phyloP scores from a whole-genome alignment of 2,797 vertebrate species.

The Trichosurus vulpecula region DNA sequence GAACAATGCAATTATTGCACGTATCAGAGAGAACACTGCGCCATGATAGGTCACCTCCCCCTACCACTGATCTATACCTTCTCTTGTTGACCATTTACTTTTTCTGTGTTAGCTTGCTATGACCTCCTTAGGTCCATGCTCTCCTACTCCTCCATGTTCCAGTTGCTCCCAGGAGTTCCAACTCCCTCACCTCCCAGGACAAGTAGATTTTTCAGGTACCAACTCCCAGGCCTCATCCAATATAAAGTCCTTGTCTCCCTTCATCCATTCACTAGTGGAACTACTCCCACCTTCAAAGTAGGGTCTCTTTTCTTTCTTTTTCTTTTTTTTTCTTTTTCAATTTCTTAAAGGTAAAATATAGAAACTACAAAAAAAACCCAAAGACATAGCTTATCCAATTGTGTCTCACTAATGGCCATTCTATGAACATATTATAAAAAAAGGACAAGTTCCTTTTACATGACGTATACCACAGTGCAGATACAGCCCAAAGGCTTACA shows the following conservation, averaged over 20 bases:
- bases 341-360: slow-evolving; percentile 17
- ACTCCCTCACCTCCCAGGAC: too few relatives aligned
- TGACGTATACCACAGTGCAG: too few relatives aligned
- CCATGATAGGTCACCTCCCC: too few relatives aligned
- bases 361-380: background rate
- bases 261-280: background rate
- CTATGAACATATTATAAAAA: background rate
- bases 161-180: too few relatives aligned
- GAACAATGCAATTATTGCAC: too few relatives aligned
- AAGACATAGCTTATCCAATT: background rate
- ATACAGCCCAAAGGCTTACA: background rate
- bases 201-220: too few relatives aligned
- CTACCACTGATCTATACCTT: too few relatives aligned
- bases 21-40: too few relatives aligned
- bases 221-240: background rate
- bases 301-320: background rate
- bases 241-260: background rate
- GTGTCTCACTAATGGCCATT: background rate
- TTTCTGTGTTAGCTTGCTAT: too few relatives aligned
- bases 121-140: too few relatives aligned
- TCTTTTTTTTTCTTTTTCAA: background rate
- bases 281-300: background rate
- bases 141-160: too few relatives aligned
- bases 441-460: background rate
- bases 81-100: too few relatives aligned